Conservation (phyloP, 2,113 vertebrate genomes). For the Elaphurus davidianus region DNA sequence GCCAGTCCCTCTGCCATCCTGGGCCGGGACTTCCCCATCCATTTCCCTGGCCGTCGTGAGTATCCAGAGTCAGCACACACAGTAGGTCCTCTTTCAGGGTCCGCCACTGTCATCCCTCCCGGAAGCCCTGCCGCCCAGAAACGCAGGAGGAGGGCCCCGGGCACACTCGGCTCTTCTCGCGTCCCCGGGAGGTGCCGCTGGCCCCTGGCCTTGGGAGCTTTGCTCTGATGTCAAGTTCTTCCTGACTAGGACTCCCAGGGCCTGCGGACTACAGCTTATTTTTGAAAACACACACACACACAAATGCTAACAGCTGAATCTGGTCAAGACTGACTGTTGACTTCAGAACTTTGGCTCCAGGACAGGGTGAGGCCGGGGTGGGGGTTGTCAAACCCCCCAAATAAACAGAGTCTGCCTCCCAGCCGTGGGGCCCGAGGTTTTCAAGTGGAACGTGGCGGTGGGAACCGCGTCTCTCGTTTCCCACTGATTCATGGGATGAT, state of each 20-base stretch:
- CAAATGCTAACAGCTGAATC: background rate
- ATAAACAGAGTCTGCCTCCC: constrained; percentile 55
- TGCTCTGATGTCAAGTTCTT: background rate
- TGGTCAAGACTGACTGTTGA: background rate
- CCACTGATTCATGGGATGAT: constrained; percentile 45
- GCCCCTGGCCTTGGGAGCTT: background rate
- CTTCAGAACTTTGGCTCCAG: constrained; percentile 37
- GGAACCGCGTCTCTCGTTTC: background rate
- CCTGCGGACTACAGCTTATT: background rate
- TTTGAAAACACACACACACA: background rate
- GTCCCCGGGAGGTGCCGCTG: accelerated
- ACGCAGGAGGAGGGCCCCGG: background rate
- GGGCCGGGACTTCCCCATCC: background rate
- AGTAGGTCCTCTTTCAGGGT: accelerated
- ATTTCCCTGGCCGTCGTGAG: accelerated
- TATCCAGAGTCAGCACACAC: accelerated
- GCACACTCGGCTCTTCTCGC: background rate
- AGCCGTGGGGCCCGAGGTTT: background rate
- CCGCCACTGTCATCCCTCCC: background rate
- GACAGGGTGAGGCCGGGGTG: background rate
- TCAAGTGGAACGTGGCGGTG: background rate
- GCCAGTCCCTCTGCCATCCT: background rate
- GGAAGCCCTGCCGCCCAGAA: accelerated
- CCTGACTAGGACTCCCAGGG: background rate
- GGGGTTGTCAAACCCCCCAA: constrained; percentile 43